Percentiles rank a stretch among this genome's conserved stretches.
These are phyloP conservation scores for Phyllotis vaccarum DNA, from an alignment of 2,797 vertebrate genomes.

Conservation along the genomic window DNA sequence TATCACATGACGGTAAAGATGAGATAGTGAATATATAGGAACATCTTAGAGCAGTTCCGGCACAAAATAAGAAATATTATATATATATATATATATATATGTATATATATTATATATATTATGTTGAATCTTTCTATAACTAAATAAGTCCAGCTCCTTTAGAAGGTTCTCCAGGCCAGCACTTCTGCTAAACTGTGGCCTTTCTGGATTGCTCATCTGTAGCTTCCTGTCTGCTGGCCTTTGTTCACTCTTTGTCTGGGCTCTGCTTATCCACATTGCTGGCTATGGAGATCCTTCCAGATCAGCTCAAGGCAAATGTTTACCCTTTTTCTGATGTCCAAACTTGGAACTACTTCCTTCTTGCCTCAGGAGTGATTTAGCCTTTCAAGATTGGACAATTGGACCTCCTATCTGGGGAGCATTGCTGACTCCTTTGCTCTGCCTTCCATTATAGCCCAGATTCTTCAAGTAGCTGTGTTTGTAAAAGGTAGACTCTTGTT, in stretches of 20 bases:
- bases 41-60: not conserved
- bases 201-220: not conserved
- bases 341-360: not conserved
- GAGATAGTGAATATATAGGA: not conserved
- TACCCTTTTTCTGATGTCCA: conserved; percentile 5
- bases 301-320: conserved; percentile 65
- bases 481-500: not conserved
- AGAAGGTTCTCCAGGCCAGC: not conserved
- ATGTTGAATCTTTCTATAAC: not conserved
- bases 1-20: conserved; percentile 1
- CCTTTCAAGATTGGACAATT: conserved; percentile 19
- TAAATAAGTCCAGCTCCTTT: conserved; percentile 31
- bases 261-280: conserved; percentile 21
- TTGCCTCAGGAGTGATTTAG: not conserved
- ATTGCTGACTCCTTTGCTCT: not conserved
- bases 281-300: conserved; percentile 63
- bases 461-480: conserved; percentile 8
- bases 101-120: not conserved
- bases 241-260: conserved; percentile 40
- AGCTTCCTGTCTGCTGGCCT: conserved; percentile 56
- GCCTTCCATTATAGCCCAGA: not conserved
- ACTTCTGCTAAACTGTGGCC: not conserved
- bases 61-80: not conserved
- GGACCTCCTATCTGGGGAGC: not conserved
- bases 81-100: not conserved